A percentile compares a stretch with the other conserved stretches of the same genome.
These are phyloP conservation scores for Asteroscopus sphinx DNA, from an alignment of 2,888 invertebrate genomes.

Conservation along the genomic window DNA sequence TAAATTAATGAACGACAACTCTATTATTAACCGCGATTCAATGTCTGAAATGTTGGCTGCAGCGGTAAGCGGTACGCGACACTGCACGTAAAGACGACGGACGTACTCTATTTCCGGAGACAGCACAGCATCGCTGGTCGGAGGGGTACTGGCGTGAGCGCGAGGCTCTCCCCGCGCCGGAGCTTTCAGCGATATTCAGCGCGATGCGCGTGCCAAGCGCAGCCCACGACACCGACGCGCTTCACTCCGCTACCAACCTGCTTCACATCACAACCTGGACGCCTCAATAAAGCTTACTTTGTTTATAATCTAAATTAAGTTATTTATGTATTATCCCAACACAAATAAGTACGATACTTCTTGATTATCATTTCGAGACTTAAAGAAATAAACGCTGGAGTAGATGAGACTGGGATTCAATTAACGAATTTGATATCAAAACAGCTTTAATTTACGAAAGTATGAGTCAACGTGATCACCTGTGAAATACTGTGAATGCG, in stretches of 20 bases:
- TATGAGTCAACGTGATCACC: constrained; percentile 2
- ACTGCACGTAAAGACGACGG: constrained; percentile 74
- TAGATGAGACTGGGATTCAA: neutral
- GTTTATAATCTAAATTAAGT: constrained; percentile 48
- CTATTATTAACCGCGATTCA: constrained; percentile 81
- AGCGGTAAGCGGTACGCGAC: constrained; percentile 73
- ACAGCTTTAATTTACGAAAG: no score
- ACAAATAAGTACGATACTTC: constrained; percentile 11
- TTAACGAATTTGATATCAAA: no score
- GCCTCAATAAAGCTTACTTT: constrained; percentile 53
- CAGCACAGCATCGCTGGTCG: constrained; percentile 90
- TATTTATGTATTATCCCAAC: constrained; percentile 33
- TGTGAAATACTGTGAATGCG: no score
- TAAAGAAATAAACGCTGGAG: constrained; percentile 25
- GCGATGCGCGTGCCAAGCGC: constrained; percentile 78
- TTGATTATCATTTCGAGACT: constrained; percentile 22
- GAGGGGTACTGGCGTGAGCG: constrained; percentile 87
- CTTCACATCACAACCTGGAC: constrained; percentile 52
- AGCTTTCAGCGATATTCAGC: constrained; percentile 80
- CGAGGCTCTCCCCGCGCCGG: constrained; percentile 75
- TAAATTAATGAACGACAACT: constrained; percentile 63
- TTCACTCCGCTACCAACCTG: constrained; percentile 32
- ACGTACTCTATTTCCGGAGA: constrained; percentile 90
- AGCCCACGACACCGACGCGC: constrained; percentile 64
- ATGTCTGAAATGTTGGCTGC: constrained; percentile 73